A percentile compares a stretch with the other conserved stretches of the same genome.
phyloP scores from a whole-genome alignment of 53 echinoderm and acorn worm genomes.

The Mesocentrotus franciscanus region DNA sequence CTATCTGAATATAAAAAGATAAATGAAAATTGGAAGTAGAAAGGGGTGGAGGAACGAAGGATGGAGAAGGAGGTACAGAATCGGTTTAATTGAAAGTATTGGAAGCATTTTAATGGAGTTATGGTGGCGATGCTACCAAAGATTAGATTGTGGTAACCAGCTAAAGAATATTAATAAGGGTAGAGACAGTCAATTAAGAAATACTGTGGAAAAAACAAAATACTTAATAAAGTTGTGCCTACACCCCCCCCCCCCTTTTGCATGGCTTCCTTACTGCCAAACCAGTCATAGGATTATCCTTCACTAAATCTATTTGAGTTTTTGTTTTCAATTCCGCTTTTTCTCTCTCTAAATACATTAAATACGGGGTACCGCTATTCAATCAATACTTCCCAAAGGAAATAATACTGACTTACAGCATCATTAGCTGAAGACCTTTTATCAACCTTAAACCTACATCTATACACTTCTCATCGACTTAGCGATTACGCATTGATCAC shows the following conservation, averaged over 20 bases:
- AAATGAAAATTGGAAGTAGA: neutral
- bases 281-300: neutral
- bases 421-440: slow-evolving; percentile 3
- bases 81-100: too few relatives aligned
- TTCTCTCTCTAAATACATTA: neutral
- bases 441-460: neutral
- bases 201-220: neutral
- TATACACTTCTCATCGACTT: neutral
- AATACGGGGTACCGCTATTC: neutral
- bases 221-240: neutral
- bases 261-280: neutral
- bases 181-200: neutral
- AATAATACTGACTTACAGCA: neutral
- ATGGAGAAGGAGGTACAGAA: too few relatives aligned
- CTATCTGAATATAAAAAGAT: neutral
- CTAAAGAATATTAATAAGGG: too few relatives aligned
- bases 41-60: neutral
- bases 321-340: neutral
- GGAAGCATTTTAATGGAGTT: too few relatives aligned
- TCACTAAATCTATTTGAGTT: neutral
- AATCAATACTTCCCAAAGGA: slow-evolving; percentile 1
- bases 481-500: neutral
- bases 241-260: neutral
- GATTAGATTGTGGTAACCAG: too few relatives aligned
- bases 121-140: too few relatives aligned